Evolutionary conservation across 2,797 vertebrate species (phyloP), one percentile per base, ranked within the genome.

Genomic region (Pangasius mekongensis): DNA sequence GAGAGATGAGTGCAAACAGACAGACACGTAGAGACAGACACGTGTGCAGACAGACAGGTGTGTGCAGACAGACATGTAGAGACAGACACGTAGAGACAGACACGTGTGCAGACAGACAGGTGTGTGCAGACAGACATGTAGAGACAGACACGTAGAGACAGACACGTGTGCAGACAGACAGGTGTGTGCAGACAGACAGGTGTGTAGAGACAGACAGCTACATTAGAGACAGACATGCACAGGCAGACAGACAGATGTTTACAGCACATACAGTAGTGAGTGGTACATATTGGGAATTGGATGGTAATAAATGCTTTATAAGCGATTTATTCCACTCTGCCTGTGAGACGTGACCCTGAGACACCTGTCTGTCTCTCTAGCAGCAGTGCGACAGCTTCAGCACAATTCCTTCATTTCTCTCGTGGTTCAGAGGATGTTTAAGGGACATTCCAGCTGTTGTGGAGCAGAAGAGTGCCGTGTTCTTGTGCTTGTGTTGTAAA

Each of bases 341-440:
- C 52, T 39, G 30, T 36, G 2, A 60, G 3, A 33, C 18, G 5
- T 54, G 76, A 58, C 5, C 14, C 27, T 54, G 47, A 78, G 47
- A 54, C 47, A 20, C 47, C 20, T 24, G 78, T 78, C 76, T 78
- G 47, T 80, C 77, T 80, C 77, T 56, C 30, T 1, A 5, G 54
- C 54, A 33, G 78, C 54, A 81, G 78, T 81, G 56, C 60, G 54
- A 81, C 54, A 20, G n/a, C 27, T 78, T 78, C 13, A 78, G 27
- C 76, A 56, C 78, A 22, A 7, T n/a, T 74, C 73, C 5, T 24
- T 47, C 73, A 49, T 27, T 76, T 3, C 73, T 76, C 39, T 27
- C 47, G 22, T n/a, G 71, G 20, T 52, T 52, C 6, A 49, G 24
- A 13, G 36, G 60, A 39, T 13, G 56, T 82, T 81, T 39, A 7